A percentile compares a stretch with the other conserved stretches of the same genome.
phyloP scores from a whole-genome alignment of 2,113 vertebrate species.

The Syrrhaptes paradoxus region DNA sequence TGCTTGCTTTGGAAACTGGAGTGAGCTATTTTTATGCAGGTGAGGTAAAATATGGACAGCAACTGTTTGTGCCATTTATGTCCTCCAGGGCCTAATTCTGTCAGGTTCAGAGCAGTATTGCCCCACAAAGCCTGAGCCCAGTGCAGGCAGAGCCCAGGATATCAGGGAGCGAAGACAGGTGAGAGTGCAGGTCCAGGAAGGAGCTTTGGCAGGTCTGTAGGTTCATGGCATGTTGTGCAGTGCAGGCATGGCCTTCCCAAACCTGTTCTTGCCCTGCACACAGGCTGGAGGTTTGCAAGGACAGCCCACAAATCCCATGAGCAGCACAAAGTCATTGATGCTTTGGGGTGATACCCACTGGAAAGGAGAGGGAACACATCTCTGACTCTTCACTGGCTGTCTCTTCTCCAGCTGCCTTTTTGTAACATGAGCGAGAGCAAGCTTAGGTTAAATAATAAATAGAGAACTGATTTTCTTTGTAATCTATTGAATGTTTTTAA shows the following conservation, averaged over 20 bases:
- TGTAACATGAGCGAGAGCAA: not conserved
- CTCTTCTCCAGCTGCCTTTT: not conserved
- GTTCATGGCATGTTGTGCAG: not conserved
- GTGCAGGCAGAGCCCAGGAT: not conserved
- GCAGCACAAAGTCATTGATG: not conserved
- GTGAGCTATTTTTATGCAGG: conserved; percentile 36
- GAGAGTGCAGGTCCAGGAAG: not conserved
- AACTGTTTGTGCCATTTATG: not conserved
- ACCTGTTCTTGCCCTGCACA: not conserved
- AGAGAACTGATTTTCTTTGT: not conserved
- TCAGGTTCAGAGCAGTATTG: not conserved
- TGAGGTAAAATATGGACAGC: not conserved
- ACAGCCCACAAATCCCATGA: not conserved
- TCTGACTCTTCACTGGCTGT: rapidly evolving
- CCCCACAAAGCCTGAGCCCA: not conserved
- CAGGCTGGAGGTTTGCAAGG: not conserved
- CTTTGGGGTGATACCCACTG: rapidly evolving
- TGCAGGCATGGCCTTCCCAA: rapidly evolving
- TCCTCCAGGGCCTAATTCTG: not conserved
- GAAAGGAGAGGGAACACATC: not conserved
- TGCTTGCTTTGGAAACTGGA: conserved; percentile 14
- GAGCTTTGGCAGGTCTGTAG: not conserved
- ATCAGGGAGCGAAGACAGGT: not conserved
- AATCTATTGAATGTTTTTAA: not conserved
- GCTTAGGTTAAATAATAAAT: not conserved